Evolutionary conservation across 2,888 invertebrate genomes (phyloP), one percentile per base, ranked within the genome.

Genomic region (Corythucha ciliata): DNA sequence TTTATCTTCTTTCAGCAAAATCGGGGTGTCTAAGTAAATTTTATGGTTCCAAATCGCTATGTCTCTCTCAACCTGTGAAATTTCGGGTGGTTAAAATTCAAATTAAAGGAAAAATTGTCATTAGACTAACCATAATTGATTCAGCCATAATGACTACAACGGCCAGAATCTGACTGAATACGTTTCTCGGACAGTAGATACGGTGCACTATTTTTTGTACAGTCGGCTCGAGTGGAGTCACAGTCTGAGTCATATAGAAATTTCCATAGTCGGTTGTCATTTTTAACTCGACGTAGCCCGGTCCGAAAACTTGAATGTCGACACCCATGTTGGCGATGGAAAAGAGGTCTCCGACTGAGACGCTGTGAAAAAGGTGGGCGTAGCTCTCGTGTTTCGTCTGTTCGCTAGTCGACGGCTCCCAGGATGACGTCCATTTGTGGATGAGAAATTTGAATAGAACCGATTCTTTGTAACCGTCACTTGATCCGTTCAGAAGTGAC

Each of bases 31-130:
- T 0, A 79, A 70, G 65, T 78, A 91, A 8, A 73, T 74, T 64
- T 92, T 92, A 68, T 81, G 80, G 66, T 90, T 90, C 92, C 92
- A 92, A 4, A 92, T 79, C 56, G 74, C 74, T 0, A 91, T 77
- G 65, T 92, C 92, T 0, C 91, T 74, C 65, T 87, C 81, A 61
- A 91, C 80, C 86, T 88, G 70, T n/a, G n/a, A n/a, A n/a, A n/a
- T n/a, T n/a, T n/a, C n/a, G n/a, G n/a, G n/a, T n/a, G n/a, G n/a
- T n/a, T n/a, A n/a, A n/a, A n/a, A n/a, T n/a, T n/a, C n/a, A n/a
- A n/a, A n/a, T n/a, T n/a, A n/a, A n/a, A n/a, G n/a, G n/a, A n/a
- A n/a, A n/a, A n/a, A n/a, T n/a, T n/a, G n/a, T 21, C 51, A 39
- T 36, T 16, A 18, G 25, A 59, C 66, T 66, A 61, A 81, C 80